A percentile compares a stretch with the other conserved stretches of the same genome.
These are phyloP conservation scores for Leuctra nigra DNA, from an alignment of 2,888 invertebrate species.

Conservation along the genomic window DNA sequence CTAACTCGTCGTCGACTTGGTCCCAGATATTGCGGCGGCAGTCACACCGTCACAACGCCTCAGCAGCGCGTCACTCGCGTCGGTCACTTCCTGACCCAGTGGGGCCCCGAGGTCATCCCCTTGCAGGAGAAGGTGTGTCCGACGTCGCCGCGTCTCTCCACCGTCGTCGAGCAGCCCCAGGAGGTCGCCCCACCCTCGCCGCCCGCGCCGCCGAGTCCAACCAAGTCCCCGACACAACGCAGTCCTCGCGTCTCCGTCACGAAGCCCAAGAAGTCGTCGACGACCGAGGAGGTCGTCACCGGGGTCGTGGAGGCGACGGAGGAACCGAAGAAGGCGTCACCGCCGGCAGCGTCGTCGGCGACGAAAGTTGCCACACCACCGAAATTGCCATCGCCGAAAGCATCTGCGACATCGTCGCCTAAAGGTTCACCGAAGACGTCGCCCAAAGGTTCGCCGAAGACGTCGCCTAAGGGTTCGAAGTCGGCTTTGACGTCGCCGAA, in stretches of 20 bases:
- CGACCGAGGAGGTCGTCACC: not conserved
- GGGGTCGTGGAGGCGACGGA: too few relatives aligned
- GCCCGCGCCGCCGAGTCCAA: too few relatives aligned
- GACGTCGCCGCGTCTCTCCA: too few relatives aligned
- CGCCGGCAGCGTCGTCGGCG: not conserved
- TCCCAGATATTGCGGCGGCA: slow-evolving; percentile 68
- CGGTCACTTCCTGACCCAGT: slow-evolving; percentile 59
- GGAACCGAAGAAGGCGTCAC: too few relatives aligned
- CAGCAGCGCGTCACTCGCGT: slow-evolving; percentile 60
- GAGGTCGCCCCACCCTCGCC: too few relatives aligned
- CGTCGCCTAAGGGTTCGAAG: not conserved
- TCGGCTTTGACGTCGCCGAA: too few relatives aligned
- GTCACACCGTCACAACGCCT: slow-evolving; percentile 65
- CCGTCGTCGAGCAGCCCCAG: too few relatives aligned
- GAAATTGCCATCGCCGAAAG: not conserved
- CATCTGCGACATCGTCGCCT: not conserved
- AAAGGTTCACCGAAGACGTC: not conserved
- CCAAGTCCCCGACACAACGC: too few relatives aligned
- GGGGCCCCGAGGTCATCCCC: slow-evolving; percentile 57
- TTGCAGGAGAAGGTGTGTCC: too few relatives aligned
- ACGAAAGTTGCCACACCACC: not conserved
- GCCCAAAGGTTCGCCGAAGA: not conserved
- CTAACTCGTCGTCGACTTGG: too few relatives aligned
- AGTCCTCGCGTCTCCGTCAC: not conserved
- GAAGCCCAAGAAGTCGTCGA: not conserved